phyloP scores from a whole-genome alignment of 2,888 invertebrate genomes.

The Bugula neritina region DNA sequence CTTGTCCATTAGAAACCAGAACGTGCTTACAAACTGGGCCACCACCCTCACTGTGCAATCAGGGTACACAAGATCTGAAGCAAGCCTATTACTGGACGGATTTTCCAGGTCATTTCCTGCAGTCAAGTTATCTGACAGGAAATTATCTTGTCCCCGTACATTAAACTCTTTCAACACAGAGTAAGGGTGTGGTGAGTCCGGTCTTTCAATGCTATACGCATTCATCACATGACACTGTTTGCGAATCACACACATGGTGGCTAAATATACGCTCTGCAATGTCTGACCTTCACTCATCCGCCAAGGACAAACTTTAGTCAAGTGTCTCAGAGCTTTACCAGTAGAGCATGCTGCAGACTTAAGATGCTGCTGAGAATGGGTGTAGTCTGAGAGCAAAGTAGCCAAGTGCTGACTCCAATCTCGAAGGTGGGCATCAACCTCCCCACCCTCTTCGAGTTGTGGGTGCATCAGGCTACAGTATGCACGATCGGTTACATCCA shows the following conservation, averaged over 20 bases:
- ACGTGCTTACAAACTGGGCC: not conserved
- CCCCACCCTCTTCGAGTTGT: not conserved
- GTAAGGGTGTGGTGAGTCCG: not conserved
- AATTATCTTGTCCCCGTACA: not conserved
- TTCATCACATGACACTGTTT: not conserved
- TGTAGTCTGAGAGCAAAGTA: not conserved
- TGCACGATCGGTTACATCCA: not conserved
- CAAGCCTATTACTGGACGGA: not conserved
- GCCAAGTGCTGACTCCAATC: not conserved
- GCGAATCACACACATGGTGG: not conserved
- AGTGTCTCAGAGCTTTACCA: not conserved
- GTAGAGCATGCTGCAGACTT: not conserved
- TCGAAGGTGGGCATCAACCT: not conserved
- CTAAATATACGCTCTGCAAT: not conserved
- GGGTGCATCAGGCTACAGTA: not conserved
- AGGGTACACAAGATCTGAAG: not conserved
- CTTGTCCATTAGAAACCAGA: slow-evolving; percentile 19
- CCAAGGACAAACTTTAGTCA: slow-evolving; percentile 19
- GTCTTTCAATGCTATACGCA: not conserved
- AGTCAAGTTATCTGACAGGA: not conserved
- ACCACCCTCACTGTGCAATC: not conserved
- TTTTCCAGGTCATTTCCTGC: not conserved
- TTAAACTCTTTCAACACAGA: not conserved
- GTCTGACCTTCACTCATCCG: not conserved
- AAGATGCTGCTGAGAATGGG: not conserved